Evolutionary conservation across 2,113 vertebrate genomes (phyloP), one percentile per base, ranked within the genome.

Genomic region (Heterotilapia buettikoferi): DNA sequence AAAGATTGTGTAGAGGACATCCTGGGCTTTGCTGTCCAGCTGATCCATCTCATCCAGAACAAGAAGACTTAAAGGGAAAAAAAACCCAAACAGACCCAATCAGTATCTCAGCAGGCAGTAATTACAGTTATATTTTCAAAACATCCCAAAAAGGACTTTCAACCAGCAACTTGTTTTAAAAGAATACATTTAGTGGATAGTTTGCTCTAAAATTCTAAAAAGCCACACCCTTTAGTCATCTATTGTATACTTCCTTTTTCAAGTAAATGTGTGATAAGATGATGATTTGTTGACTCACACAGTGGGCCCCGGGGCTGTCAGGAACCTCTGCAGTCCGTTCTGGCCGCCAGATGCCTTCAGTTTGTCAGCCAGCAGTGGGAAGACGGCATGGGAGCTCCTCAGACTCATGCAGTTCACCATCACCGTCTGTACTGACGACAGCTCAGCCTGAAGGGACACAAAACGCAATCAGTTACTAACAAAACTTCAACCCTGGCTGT

Each of bases 41-140:
- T 99, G 99, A 87, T 99, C 98, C 98, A 99, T 97, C 89, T 99
- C 99, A 6, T 99, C 99, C 93, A 99, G 90, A 71, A 99, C 97
- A 89, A 99, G 89, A 12, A 99, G 94, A 2, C 99, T 99, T 92
- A 8, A 33, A 33, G 43, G 11, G 5, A 9, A 1, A 50, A 11
- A 10, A 38, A 38, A 38, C 9, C 14, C 26, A 61, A 18, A 18
- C 2, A 5, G 3, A 50, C 40, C 54, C 81, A 3, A 31, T 76
- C 71, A 50, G 16, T 0, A 45, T 47, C 9, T 19, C 1, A 50
- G 43, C 24, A 7, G 38, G 9, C 40, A 12, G 43, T 0, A 76
- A 3, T 29, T 3, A 59, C 57, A 29, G 8, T 0, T 76, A 47
- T 0, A 29, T 5, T 18, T 0, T 47, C 9, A 29, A 45, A 24